Evolutionary conservation across 2,888 invertebrate species (phyloP).

Genomic region (Autographa gamma): DNA sequence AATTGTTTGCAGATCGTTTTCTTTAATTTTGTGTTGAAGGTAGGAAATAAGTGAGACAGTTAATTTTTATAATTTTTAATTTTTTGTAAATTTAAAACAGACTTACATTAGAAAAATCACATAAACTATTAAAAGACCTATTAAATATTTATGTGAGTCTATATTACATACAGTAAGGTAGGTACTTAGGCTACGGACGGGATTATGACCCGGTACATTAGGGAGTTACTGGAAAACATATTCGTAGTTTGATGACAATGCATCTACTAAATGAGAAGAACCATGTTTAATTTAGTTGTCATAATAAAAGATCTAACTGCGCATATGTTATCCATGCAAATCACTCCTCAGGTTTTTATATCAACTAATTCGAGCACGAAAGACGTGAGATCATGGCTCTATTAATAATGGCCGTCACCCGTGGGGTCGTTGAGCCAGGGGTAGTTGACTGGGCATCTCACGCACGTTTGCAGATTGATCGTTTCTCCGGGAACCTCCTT

Average conservation of each 20-base stretch:
- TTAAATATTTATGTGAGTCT: slow-evolving; percentile 89
- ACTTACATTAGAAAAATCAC: slow-evolving; percentile 88
- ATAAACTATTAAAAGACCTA: slow-evolving; percentile 88
- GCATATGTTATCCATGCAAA: slow-evolving; percentile 80
- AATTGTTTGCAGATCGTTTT: not conserved
- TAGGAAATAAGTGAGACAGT: slow-evolving; percentile 42
- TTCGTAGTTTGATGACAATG: slow-evolving; percentile 67
- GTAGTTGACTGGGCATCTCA: slow-evolving; percentile 97
- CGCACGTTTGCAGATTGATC: slow-evolving; percentile 97
- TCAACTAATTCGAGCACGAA: slow-evolving; percentile 82
- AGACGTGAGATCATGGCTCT: slow-evolving; percentile 84
- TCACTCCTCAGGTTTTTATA: slow-evolving; percentile 77
- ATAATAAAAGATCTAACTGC: slow-evolving; percentile 57
- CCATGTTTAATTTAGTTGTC: slow-evolving; percentile 38
- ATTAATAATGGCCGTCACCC: slow-evolving; percentile 95
- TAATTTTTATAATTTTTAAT: slow-evolving; percentile 79
- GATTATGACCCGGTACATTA: slow-evolving; percentile 89
- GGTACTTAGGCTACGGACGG: slow-evolving; percentile 88
- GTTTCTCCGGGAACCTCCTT: slow-evolving; percentile 98
- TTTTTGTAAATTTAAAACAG: slow-evolving; percentile 85
- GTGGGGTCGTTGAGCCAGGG: slow-evolving; percentile 98
- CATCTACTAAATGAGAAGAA: slow-evolving; percentile 32
- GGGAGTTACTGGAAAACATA: slow-evolving; percentile 82
- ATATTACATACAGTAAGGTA: slow-evolving; percentile 88
- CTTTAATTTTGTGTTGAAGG: not conserved